Evolutionary conservation across 2,888 invertebrate genomes (phyloP), one percentile per base, ranked within the genome.

Genomic region (Ecliptopera silaceata): DNA sequence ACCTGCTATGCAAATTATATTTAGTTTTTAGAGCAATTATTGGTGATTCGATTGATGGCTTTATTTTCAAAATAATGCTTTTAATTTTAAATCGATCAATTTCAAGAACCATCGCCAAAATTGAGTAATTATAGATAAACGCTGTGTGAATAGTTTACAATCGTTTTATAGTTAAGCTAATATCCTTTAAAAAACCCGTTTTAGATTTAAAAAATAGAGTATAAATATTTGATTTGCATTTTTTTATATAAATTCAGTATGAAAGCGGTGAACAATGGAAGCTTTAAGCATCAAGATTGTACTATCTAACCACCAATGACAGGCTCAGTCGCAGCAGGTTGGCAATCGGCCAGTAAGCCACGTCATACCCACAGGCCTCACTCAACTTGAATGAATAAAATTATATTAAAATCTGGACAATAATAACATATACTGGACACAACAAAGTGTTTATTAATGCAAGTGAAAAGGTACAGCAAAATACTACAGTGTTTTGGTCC

Each of bases 291-390:
- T 69, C 64, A 63, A 68, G 72, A 65, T 67, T 73, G 72, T 69
- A 72, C 69, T 71, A 64, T 64, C 71, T 72, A 71, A 69, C 68
- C 70, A 75, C 75, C 78, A 83, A 78, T 84, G 82, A 82, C 82
- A 82, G 69, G 74, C 78, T 78, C 71, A 66, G 64, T 66, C 63
- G 69, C 59, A 61, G 31, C 22, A 42, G 1, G 15, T 61, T 86
- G 86, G 87, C 84, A 38, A 2, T 2, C 1, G 11, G 82, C 88
- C 88, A 88, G 49, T 20, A 51, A 61, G 78, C 61, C 77, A 79
- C 82, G 77, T 29, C 20, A 49, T 13, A 13, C n/a, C 12, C 15
- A 43, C 29, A 4, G 4, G 29, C 29, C 29, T 17, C 29, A 15
- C 10, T 17, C n/a, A 44, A 17, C 29, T 17, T 22, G 15, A 13